Conservation (phyloP, 2,888 invertebrate species). For the Folsomia manolachei region DNA sequence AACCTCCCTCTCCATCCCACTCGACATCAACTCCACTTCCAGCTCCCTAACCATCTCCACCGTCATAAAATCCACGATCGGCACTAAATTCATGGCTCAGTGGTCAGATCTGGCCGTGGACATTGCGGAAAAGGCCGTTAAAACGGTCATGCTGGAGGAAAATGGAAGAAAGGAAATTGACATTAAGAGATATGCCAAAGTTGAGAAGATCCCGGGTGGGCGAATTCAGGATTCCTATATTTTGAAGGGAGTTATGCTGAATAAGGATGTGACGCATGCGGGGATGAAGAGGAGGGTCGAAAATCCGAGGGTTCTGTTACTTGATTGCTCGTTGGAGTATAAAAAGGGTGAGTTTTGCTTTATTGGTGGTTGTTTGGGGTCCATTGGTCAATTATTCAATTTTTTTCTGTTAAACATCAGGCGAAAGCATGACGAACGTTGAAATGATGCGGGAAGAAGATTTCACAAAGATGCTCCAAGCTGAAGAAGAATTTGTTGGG, state of each 20-base stretch:
- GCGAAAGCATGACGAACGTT: slow-evolving; percentile 96
- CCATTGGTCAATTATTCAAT: too few relatives aligned
- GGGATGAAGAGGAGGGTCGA: slow-evolving; percentile 94
- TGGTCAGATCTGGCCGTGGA: slow-evolving; percentile 95
- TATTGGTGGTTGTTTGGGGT: too few relatives aligned
- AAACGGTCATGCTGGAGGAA: slow-evolving; percentile 82
- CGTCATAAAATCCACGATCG: slow-evolving; percentile 86
- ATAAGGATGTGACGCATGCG: slow-evolving; percentile 97
- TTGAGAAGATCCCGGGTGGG: slow-evolving; percentile 86
- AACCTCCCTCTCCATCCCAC: slow-evolving; percentile 62
- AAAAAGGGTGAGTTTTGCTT: too few relatives aligned
- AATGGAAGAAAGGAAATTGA: slow-evolving; percentile 92
- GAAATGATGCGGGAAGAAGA: slow-evolving; percentile 93
- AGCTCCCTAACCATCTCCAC: too few relatives aligned
- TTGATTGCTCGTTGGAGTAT: slow-evolving; percentile 96
- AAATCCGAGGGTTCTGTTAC: slow-evolving; percentile 88
- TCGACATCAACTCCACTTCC: slow-evolving; percentile 80
- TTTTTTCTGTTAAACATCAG: too few relatives aligned
- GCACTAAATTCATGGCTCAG: slow-evolving; percentile 93
- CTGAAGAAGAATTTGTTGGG: slow-evolving; percentile 93
- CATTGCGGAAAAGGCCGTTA: slow-evolving; percentile 92
- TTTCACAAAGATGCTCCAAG: slow-evolving; percentile 88
- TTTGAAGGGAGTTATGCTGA: slow-evolving; percentile 91
- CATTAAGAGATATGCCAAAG: slow-evolving; percentile 95
- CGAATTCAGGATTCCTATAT: slow-evolving; percentile 91